These are phyloP conservation scores for Xiphophorus birchmanni DNA, from an alignment of 2,797 vertebrate genomes.

Conservation along the genomic window DNA sequence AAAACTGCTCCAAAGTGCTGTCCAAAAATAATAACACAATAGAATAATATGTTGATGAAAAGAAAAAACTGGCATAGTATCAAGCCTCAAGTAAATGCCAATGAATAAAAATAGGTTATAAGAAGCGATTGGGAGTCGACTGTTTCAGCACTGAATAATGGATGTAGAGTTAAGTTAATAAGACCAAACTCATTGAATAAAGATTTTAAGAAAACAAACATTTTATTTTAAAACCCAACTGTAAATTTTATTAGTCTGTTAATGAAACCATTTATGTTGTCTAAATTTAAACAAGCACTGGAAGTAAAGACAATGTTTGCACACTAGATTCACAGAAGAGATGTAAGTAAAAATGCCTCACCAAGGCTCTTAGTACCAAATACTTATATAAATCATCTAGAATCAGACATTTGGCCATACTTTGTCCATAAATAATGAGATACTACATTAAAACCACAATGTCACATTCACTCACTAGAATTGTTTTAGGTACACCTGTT, in stretches of 20 bases:
- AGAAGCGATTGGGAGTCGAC: neutral
- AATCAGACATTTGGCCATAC: neutral
- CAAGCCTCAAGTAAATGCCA: too few relatives aligned
- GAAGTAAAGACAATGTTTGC: neutral
- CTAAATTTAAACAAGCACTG: neutral
- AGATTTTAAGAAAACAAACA: neutral
- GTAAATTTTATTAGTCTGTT: neutral
- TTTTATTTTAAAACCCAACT: neutral
- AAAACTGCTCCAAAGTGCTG: too few relatives aligned
- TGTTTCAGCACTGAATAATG: neutral
- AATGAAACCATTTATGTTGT: neutral
- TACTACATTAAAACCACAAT: neutral
- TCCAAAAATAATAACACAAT: too few relatives aligned
- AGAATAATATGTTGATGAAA: too few relatives aligned
- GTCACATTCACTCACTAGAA: neutral
- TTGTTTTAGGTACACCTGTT: neutral
- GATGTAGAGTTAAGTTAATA: neutral
- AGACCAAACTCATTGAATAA: neutral
- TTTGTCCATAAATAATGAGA: neutral
- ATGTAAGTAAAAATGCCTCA: neutral
- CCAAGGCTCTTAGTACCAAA: neutral
- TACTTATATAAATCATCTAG: neutral
- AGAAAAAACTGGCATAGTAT: too few relatives aligned
- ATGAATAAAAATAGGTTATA: too few relatives aligned
- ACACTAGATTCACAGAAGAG: neutral